These are phyloP conservation scores for Eulacestoma nigropectus DNA, from an alignment of 2,113 vertebrate species.

Conservation along the genomic window DNA sequence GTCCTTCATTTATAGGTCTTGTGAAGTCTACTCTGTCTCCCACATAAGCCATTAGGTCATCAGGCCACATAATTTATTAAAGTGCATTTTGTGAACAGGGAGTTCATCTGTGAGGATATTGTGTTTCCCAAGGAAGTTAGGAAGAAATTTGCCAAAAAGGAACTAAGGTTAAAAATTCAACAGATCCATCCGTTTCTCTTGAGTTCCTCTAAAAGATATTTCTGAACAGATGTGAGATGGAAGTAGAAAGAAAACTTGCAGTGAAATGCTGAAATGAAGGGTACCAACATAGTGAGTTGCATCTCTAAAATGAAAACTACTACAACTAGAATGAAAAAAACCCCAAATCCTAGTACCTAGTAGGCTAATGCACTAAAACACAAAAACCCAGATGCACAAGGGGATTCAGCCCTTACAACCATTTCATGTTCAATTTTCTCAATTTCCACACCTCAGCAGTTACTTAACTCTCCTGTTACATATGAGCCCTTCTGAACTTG, in stretches of 20 bases:
- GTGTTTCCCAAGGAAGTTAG: slow-evolving; percentile 36
- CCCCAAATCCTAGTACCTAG: background rate
- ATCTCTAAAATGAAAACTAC: background rate
- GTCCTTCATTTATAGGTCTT: background rate
- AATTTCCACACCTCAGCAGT: background rate
- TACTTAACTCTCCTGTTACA: background rate
- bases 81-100: slow-evolving; percentile 10
- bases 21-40: background rate
- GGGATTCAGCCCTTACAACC: background rate
- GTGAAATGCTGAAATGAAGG: background rate
- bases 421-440: background rate
- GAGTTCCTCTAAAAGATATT: background rate
- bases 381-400: background rate
- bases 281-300: background rate
- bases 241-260: background rate
- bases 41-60: slow-evolving; percentile 11
- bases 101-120: slow-evolving; percentile 9
- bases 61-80: slow-evolving; percentile 19
- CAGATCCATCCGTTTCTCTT: background rate
- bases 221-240: background rate
- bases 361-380: background rate
- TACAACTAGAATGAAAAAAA: background rate
- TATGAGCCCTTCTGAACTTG: background rate
- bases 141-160: slow-evolving; percentile 33
- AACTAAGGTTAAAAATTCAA: slow-evolving; percentile 48